Evolutionary conservation across 2,113 vertebrate genomes (phyloP).

Genomic region (Paramisgurnus dabryanus): DNA sequence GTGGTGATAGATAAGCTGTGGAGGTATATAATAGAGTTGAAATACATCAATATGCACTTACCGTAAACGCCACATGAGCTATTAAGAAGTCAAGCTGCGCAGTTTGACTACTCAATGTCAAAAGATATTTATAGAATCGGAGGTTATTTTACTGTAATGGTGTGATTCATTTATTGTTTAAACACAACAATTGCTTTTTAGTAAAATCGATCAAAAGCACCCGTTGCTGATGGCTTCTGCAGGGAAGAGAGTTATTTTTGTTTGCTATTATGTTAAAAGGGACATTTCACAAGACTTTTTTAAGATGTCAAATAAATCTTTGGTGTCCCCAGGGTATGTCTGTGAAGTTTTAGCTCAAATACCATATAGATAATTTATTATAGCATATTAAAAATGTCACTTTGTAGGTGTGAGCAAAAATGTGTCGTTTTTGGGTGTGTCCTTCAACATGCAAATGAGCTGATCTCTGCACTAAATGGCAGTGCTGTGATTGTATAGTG

Average conservation of each 20-base stretch:
- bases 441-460: too few relatives aligned
- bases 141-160: conserved; percentile 1
- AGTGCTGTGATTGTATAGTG: too few relatives aligned
- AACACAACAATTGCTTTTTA: neutral
- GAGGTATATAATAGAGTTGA: conserved; percentile 8
- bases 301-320: too few relatives aligned
- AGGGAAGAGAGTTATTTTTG: neutral
- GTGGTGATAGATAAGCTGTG: conserved; percentile 9
- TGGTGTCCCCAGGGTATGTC: too few relatives aligned
- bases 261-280: too few relatives aligned
- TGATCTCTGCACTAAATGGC: too few relatives aligned
- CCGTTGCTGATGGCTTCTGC: neutral
- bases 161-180: conserved; percentile 5
- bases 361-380: too few relatives aligned
- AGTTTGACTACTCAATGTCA: conserved; percentile 13
- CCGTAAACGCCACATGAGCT: conserved; percentile 7
- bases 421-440: too few relatives aligned
- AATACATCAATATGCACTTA: conserved; percentile 20
- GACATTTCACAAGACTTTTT: too few relatives aligned
- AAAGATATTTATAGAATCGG: conserved; percentile 3
- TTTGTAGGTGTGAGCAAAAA: too few relatives aligned
- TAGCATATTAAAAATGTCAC: too few relatives aligned
- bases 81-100: neutral
- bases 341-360: too few relatives aligned
- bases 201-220: neutral